Base-by-base conservation (phyloP, 2,113 vertebrate genomes). In the Burhinus oedicnemus region DNA sequence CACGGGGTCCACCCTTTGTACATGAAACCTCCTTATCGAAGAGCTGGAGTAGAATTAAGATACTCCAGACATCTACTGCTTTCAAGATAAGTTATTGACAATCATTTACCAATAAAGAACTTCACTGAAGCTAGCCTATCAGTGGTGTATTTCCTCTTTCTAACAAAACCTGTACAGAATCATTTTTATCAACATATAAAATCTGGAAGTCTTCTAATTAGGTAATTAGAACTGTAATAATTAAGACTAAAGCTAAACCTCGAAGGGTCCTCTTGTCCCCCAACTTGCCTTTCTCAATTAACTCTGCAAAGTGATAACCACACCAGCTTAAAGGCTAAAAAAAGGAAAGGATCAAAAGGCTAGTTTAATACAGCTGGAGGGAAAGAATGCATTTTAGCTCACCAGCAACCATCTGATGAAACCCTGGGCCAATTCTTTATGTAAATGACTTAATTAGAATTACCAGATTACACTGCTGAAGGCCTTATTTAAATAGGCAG, bases 401-500 rank as follows among this genome's bases (percentile, higher is more conserved):
- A 90, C 94, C 97, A 97, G 97, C 97, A 95, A 64, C 95, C 97
- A 96, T 96, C 97, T 97, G 95, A 98, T 91, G 97, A 96, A 98
- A 97, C 95, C 94, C 96, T 95, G 70, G 95, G 96, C 97, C 54
- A 66, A 95, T 97, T 95, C 97, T 96, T 89, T 97, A 98, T 97
- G 97, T 93, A 98, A 98, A 98, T 97, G 76, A 97, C 97, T 98
- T 98, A 97, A 98, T 98, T 96, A 98, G 96, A 98, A 98, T 98
- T 97, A 97, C 95, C 93, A 90, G 92, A 96, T 97, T 97, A 96
- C 83, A 94, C 90, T 20, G 92, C 94, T 96, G 95, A 98, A 97
- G 94, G 89, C 96, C 96, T 96, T 97, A 96, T 98, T 98, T 98
- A 93, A 98, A 97, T 95, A 96, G 97, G 88, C 96, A 96, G 94